Evolutionary conservation across 1,140 invertebrate species (phyloP).

Genomic region (Galleria mellonella): DNA sequence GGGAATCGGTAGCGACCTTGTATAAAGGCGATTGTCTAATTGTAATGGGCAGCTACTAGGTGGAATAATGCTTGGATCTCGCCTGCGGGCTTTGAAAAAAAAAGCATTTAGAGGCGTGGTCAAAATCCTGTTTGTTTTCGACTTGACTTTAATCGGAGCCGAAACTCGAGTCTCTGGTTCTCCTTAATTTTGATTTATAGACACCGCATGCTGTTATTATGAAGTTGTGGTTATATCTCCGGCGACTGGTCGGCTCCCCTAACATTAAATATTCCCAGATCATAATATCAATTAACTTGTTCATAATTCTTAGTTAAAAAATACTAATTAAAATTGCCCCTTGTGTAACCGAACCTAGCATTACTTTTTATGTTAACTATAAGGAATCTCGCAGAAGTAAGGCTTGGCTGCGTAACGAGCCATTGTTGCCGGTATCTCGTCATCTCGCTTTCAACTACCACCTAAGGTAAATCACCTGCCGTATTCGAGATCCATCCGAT

Average conservation of each 20-base stretch:
- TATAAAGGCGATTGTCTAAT: conserved; percentile 29
- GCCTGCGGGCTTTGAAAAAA: conserved; percentile 28
- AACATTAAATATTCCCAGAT: conserved; percentile 30
- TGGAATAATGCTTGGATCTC: conserved; percentile 20
- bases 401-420: conserved; percentile 19
- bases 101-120: conserved; percentile 21
- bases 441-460: conserved; percentile 9
- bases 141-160: conserved; percentile 48
- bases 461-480: conserved; percentile 34
- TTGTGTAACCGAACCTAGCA: background rate
- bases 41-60: conserved; percentile 25
- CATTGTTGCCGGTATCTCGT: conserved; percentile 34
- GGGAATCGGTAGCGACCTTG: conserved; percentile 25
- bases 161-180: conserved; percentile 40
- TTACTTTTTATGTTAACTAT: conserved; percentile 1
- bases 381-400: conserved; percentile 29
- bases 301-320: conserved; percentile 37
- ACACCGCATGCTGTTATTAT: conserved; percentile 54
- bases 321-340: conserved; percentile 30
- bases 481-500: conserved; percentile 16
- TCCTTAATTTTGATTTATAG: conserved; percentile 65
- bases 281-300: conserved; percentile 61
- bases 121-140: conserved; percentile 56
- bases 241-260: conserved; percentile 28
- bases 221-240: conserved; percentile 36